Evolutionary conservation across 1,140 invertebrate genomes (phyloP), one percentile per base, ranked within the genome.

Genomic region (Aphelinus atriplicis): DNA sequence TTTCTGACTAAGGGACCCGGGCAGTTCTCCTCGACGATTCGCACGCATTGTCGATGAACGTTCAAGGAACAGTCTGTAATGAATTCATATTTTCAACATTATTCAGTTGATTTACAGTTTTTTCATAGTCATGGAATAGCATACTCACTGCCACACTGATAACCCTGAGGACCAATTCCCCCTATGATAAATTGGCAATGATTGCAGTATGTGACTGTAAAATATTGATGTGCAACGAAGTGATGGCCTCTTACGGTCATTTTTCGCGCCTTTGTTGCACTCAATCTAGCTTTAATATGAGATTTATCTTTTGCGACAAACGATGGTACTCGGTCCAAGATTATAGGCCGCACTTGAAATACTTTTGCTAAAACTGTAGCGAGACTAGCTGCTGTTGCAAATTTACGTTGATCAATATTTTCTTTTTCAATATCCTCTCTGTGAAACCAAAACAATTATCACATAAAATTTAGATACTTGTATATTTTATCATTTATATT

Each of bases 151-250:
- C 92, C 91, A 89, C 96, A 98, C 81, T 95, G 94, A 90, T 95
- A 97, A 76, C 96, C 96, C 88, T 98, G 97, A 73, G 95, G 95
- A 80, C 95, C 95, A 71, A 98, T 94, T 64, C 97, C 97, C 90
- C 96, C 96, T 78, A 99, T 94, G 78, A 97, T 93, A 80, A 93
- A 90, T 82, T 96, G 94, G 89, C 97, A 99, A 88, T 96, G 93
- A 90, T 96, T 95, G 85, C 97, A 99, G 85, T 94, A 92, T 68
- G 94, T 96, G 76, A 97, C 93, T 78, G 93, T 94, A 83, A 93
- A 95, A 88, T 98, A 95, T 87, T 97, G 95, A 84, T 95, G 93
- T 76, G 94, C 92, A 78, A 92, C 92, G 85, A 97, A 96, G 87
- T 96, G 93, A 90, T 99, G 97, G 48, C 96, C 96, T 82, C 94